Evolutionary conservation across 1,140 invertebrate genomes (phyloP), one percentile per base, ranked within the genome.

Genomic region (Asobara japonica): DNA sequence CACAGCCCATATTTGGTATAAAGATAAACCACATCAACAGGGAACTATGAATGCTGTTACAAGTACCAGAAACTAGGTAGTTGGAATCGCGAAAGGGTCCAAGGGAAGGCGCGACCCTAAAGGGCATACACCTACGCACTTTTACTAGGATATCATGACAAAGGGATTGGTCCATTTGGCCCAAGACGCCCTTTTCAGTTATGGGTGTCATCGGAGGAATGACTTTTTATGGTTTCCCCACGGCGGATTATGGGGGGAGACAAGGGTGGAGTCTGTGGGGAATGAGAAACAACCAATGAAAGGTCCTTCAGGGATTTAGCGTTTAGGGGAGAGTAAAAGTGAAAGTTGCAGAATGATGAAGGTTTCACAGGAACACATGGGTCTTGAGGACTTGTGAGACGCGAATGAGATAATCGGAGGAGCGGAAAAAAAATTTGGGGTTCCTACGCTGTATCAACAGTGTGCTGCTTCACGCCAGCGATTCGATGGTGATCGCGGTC

Each of bases 61-160:
- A 36, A 18, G 7, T 38, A 16, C 18, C 11, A n/a, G 25, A 1
- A 2, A 16, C 31, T 41, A 10, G 18, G 13, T 27, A 13, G 29
- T 27, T 67, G 25, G 65, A n/a, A 27, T 30, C 36, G 25, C 27
- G 20, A 5, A 45, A 70, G 13, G 29, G 56, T 72, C 74, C 75
- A 36, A 73, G 74, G 51, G 25, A 67, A n/a, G 22, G 66, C 38
- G 45, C 71, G 65, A 80, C 84, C 81, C 84, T 85, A 84, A 86
- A 87, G 84, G 86, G 85, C 83, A 84, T 80, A 85, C 85, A 82
- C 85, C 85, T 87, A 87, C 86, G 86, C 86, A 87, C 86, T 86
- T 87, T 85, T 82, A 87, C 75, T 85, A 87, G 86, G 86, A 73
- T 79, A 85, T 72, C 84, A 86, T 84, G 80, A 85, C 70, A 31